phyloP scores from a whole-genome alignment of 2,888 invertebrate genomes.

The Arge pagana region DNA sequence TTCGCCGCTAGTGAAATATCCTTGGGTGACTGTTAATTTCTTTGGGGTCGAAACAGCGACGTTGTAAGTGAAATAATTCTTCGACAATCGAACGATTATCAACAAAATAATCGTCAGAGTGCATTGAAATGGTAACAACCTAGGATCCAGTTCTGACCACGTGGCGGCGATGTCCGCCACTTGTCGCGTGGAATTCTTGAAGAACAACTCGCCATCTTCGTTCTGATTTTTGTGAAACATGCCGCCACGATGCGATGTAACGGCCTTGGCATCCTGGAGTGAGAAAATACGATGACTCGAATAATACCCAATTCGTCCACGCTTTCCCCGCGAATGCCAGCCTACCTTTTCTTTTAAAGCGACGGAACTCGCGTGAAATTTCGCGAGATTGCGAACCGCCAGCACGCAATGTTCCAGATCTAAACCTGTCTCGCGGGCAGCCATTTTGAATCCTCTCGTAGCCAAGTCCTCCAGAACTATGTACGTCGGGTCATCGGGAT shows the following conservation, averaged over 20 bases:
- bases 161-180: not conserved
- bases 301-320: not conserved
- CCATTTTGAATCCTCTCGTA: slow-evolving; percentile 58
- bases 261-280: not conserved
- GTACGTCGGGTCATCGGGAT: slow-evolving; percentile 47
- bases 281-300: not conserved
- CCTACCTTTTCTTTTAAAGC: slow-evolving; percentile 61
- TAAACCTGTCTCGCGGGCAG: slow-evolving; percentile 7
- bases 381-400: slow-evolving; percentile 61
- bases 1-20: too few species aligned
- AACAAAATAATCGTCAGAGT: not conserved
- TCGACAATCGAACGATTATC: too few species aligned
- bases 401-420: slow-evolving; percentile 59
- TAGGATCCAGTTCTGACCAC: slow-evolving; percentile 4
- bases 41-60: too few species aligned
- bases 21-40: too few species aligned
- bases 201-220: not conserved
- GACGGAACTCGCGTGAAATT: slow-evolving; percentile 64
- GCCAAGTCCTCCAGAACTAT: slow-evolving; percentile 64
- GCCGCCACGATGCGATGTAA: not conserved
- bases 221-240: slow-evolving; percentile 1
- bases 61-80: too few species aligned
- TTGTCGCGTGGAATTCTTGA: not conserved
- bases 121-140: not conserved
- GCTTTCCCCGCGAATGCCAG: not conserved